Evolutionary conservation across 1,140 invertebrate genomes (phyloP), one percentile per base, ranked within the genome.

Genomic region (Prorops nasuta): DNA sequence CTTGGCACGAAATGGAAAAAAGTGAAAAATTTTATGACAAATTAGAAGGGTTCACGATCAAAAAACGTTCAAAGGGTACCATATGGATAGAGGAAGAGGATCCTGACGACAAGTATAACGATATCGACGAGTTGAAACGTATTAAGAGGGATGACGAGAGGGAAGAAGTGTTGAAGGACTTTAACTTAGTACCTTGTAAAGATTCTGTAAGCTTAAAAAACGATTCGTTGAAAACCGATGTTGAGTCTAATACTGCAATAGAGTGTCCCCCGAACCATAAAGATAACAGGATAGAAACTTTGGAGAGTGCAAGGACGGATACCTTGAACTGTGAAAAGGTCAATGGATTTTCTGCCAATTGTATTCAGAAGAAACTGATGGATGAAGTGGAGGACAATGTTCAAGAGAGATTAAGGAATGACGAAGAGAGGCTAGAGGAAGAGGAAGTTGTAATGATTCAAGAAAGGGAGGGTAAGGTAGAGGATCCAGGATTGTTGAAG

Each of bases 11-110:
- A 12, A 54, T 66, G 0, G 60, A 67, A 1, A 72, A 74, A 18
- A 52, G 43, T 15, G 72, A 76, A 0, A 74, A 76, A 38, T 58
- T 72, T 28, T 75, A 69, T 31, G 72, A 76, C 1, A 77, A 76
- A 15, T 71, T 72, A 0, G 71, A 76, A 44, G 69, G 72, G 20
- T 78, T 63, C 35, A 74, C 68, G 1, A 76, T 78, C 22, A 77
- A 74, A 19, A 78, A 77, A 22, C 66, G 73, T 18, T 56, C 76
- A 4, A 78, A 78, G 37, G 74, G 74, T 14, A 75, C 73, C 3
- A 73, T 76, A 14, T 78, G 76, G 76, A 64, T 78, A 14, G 76
- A 76, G 34, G 72, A 75, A 20, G 70, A 70, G 21, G 65, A 69
- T 8, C 58, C 67, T 0, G 56, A 56, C 1, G 66, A 72, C 1